Percentiles rank a stretch among this genome's conserved stretches.
Conservation (phyloP, 2,113 vertebrate genomes). For the Pomatorhinus ruficollis region DNA sequence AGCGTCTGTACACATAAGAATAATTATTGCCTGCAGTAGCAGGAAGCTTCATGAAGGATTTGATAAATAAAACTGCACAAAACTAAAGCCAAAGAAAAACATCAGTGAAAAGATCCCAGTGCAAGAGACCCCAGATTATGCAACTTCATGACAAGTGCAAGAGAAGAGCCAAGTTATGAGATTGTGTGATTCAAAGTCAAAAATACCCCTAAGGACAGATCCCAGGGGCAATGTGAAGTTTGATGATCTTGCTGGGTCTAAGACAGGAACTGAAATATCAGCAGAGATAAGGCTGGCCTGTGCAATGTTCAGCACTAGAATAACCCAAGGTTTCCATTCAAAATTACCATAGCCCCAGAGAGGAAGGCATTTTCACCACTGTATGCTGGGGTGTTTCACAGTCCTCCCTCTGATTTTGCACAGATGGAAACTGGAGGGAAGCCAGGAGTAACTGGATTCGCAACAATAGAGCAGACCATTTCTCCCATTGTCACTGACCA, state of each 20-base stretch:
- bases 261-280: background rate
- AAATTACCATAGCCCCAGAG: background rate
- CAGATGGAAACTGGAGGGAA: background rate
- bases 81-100: background rate
- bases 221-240: background rate
- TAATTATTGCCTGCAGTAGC: background rate
- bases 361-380: background rate
- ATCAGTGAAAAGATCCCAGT: background rate
- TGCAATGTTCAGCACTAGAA: background rate
- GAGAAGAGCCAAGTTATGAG: background rate
- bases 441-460: background rate
- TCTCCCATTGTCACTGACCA: accelerated
- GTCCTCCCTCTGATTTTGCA: background rate
- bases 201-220: background rate
- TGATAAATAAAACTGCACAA: background rate
- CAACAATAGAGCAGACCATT: background rate
- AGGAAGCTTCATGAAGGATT: background rate
- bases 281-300: background rate
- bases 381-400: background rate
- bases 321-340: background rate
- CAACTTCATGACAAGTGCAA: background rate
- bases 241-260: background rate
- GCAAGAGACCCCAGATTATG: background rate
- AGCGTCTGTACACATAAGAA: background rate
- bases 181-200: background rate